A percentile compares a stretch with the other conserved stretches of the same genome.
Evolutionary conservation across 2,888 invertebrate genomes (phyloP).

Genomic region (Macropis europaea): DNA sequence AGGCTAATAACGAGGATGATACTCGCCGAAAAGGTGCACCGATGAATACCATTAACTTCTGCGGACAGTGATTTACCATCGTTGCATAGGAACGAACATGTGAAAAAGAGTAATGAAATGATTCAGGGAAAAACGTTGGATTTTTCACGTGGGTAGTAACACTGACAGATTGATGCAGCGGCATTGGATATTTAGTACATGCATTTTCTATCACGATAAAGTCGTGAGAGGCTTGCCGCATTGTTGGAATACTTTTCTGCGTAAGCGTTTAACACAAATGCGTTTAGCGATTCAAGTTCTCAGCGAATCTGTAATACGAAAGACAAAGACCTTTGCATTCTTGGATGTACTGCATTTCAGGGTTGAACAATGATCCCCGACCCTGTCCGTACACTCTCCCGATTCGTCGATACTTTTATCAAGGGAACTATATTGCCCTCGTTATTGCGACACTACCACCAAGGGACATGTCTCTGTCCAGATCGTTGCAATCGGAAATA

Average conservation of each 20-base stretch:
- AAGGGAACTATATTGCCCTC: slow-evolving; percentile 44
- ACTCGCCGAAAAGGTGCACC: neutral
- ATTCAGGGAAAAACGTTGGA: neutral
- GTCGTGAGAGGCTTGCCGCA: slow-evolving; percentile 41
- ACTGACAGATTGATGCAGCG: slow-evolving; percentile 3
- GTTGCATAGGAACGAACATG: too few relatives aligned
- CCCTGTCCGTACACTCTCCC: slow-evolving; percentile 31
- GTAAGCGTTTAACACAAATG: slow-evolving; percentile 16
- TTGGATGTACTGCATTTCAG: neutral
- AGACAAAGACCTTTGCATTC: slow-evolving; percentile 23
- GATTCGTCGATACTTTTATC: slow-evolving; percentile 58
- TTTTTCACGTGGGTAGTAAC: slow-evolving; percentile 6
- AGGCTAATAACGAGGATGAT: slow-evolving; percentile 11
- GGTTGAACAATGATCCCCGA: slow-evolving; percentile 27
- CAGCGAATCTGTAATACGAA: slow-evolving; percentile 58
- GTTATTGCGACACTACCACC: slow-evolving; percentile 28
- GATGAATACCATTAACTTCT: neutral
- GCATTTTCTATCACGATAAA: slow-evolving; percentile 53
- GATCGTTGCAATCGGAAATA: slow-evolving; percentile 60
- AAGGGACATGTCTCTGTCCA: slow-evolving; percentile 26
- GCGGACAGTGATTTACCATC: too few relatives aligned
- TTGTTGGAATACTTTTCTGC: slow-evolving; percentile 40
- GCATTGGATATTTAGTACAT: slow-evolving; percentile 38
- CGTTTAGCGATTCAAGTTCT: slow-evolving; percentile 24
- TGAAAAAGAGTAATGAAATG: too few relatives aligned